Evolutionary conservation across 2,113 vertebrate genomes (phyloP).

Genomic region (Bos javanicus): DNA sequence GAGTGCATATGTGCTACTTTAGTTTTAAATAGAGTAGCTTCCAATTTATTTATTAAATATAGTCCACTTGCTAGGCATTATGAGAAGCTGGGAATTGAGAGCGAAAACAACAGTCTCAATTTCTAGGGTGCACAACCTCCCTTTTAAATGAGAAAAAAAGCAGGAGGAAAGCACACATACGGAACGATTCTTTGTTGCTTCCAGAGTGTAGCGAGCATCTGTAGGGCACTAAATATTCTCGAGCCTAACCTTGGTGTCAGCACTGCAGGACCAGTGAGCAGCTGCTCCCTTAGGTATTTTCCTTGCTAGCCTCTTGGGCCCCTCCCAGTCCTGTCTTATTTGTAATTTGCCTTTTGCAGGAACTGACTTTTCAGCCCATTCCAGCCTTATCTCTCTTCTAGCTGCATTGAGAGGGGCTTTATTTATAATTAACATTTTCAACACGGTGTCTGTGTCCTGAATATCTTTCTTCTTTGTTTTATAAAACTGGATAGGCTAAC

Average conservation of each 20-base stretch:
- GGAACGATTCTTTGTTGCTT: neutral
- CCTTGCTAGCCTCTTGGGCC: neutral
- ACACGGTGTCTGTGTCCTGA: neutral
- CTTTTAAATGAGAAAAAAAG: neutral
- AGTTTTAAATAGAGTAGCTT: neutral
- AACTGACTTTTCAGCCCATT: neutral
- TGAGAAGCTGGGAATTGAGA: neutral
- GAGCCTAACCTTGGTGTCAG: neutral
- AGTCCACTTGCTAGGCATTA: neutral
- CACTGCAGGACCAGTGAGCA: neutral
- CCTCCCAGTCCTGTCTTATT: neutral
- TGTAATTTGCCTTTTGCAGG: neutral
- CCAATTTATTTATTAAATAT: neutral
- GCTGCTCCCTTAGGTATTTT: neutral
- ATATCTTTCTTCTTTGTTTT: conserved; percentile 5
- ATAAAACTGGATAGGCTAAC: neutral
- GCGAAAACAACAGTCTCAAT: neutral
- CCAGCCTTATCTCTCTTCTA: neutral
- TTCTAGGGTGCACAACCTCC: neutral
- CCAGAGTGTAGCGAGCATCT: neutral
- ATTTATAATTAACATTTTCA: conserved; percentile 12
- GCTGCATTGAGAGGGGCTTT: neutral
- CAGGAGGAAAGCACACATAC: neutral
- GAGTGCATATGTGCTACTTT: neutral
- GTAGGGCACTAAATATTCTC: neutral